These are phyloP conservation scores for Pocillopora verrucosa DNA, from an alignment of 64 coral and sea anemone genomes.

Conservation along the genomic window DNA sequence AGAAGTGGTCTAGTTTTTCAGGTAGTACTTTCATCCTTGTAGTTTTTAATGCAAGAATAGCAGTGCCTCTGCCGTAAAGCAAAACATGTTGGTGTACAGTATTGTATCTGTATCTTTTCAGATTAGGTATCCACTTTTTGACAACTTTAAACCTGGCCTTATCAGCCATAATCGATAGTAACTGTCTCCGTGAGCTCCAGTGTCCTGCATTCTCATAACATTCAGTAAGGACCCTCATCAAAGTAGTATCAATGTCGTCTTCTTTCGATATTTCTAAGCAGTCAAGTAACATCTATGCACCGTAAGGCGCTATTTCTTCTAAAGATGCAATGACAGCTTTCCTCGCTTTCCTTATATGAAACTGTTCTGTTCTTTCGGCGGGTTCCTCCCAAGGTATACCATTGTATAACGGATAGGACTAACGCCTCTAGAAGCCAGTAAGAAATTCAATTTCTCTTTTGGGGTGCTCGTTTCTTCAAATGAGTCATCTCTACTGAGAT, in stretches of 20 bases:
- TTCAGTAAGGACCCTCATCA: conserved; percentile 24
- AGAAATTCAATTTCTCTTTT: conserved; percentile 47
- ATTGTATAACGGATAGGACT: conserved; percentile 47
- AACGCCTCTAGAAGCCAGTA: conserved; percentile 32
- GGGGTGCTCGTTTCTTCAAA: neutral
- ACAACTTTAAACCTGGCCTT: conserved; percentile 42
- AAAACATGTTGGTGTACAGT: no score
- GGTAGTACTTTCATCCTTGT: no score
- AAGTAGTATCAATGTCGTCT: conserved; percentile 17
- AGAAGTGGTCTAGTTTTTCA: no score
- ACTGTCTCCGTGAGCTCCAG: conserved; percentile 18
- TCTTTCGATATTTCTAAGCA: neutral
- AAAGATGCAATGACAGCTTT: conserved; percentile 39
- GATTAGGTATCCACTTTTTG: conserved; percentile 45
- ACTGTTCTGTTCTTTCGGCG: conserved; percentile 45
- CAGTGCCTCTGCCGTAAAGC: no score
- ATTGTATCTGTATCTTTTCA: no score
- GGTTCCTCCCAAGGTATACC: conserved; percentile 56
- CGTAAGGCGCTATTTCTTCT: conserved; percentile 38
- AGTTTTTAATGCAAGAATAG: no score
- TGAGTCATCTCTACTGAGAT: neutral
- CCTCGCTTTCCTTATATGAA: conserved; percentile 40
- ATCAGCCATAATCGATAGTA: conserved; percentile 48
- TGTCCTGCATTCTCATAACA: conserved; percentile 29
- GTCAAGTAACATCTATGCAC: conserved; percentile 9